Base-by-base conservation (phyloP, 1,140 invertebrate genomes). In the Ostrea edulis region DNA sequence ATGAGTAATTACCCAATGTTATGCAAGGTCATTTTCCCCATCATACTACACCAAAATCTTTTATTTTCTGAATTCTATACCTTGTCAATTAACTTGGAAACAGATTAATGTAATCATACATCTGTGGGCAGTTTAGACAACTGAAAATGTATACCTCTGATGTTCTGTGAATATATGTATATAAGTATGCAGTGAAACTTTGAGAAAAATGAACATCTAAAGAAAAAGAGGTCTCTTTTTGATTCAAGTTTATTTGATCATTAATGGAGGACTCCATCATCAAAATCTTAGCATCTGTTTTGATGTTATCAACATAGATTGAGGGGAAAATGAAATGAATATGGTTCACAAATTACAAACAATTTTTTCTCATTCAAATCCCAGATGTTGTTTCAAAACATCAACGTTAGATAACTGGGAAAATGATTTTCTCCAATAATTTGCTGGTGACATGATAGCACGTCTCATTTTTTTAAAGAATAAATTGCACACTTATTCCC, bases 301-400 rank as follows among this genome's bases (percentile, higher is more conserved):
- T 77, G 68, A 77, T 77, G 68, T 77, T 77, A 77, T 77, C 68
- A 77, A 9, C 68, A 77, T 77, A 77, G 68, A 77, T 77, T 77
- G 68, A 77, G 68, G 22, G 68, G 29, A 77, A 77, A 77, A 77
- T 77, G 68, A 77, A 77, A 77, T 77, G 68, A 77, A 77, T 77
- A 77, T 22, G 68, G 68, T 77, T 77, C 25, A 77, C 68, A 77
- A 77, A 77, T 77, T 77, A 77, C 68, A 77, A 77, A 22, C 22
- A 9, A 35, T 77, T 77, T 77, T 77, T 77, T 25, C 29, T 77
- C 68, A 77, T 77, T 77, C 68, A 77, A 77, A 77, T 77, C 68
- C 68, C 68, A 77, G 68, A 77, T 77, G 68, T 77, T 77, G 22
- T 25, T 77, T 77, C 22, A 77, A 77, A 77, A 77, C 68, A 77